Evolutionary conservation across 1,140 invertebrate species (phyloP).

Genomic region (Latrodectus geometricus): DNA sequence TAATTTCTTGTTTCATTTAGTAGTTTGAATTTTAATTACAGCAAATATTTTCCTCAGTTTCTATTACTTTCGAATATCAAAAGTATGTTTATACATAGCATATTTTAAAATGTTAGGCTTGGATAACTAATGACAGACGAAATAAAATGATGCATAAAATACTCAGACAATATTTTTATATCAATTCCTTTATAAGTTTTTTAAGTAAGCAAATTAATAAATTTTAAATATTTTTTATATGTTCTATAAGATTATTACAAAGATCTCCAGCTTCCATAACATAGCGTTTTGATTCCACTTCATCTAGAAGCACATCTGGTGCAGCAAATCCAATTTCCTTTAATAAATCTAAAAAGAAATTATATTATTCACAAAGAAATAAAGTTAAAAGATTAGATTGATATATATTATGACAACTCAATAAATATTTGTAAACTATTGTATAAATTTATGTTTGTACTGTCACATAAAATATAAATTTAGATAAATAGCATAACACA

Average conservation of each 20-base stretch:
- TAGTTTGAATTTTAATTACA: too few relatives aligned
- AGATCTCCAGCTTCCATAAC: constrained; percentile 17
- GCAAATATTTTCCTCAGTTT: too few relatives aligned
- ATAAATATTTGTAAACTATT: too few relatives aligned
- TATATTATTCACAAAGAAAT: background rate
- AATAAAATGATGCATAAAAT: background rate
- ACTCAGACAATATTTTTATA: background rate
- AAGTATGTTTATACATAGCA: too few relatives aligned
- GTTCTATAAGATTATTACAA: constrained; percentile 35
- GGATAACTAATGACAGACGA: too few relatives aligned
- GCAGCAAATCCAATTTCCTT: constrained; percentile 15
- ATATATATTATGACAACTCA: too few relatives aligned
- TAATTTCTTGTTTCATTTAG: too few relatives aligned
- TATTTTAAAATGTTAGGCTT: too few relatives aligned
- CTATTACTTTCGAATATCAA: too few relatives aligned
- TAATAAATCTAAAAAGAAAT: constrained; percentile 41
- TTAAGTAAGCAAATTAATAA: background rate
- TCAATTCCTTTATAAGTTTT: background rate
- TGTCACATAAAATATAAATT: too few relatives aligned
- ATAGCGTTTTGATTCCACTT: constrained; percentile 42
- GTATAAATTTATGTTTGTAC: too few relatives aligned
- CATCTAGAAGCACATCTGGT: constrained; percentile 33
- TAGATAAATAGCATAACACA: too few relatives aligned
- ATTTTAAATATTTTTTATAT: constrained; percentile 30
- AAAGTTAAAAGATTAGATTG: background rate